A percentile compares a stretch with the other conserved stretches of the same genome.
Evolutionary conservation across 2,888 invertebrate species (phyloP).

Genomic region (Mesorhabditis sp.): DNA sequence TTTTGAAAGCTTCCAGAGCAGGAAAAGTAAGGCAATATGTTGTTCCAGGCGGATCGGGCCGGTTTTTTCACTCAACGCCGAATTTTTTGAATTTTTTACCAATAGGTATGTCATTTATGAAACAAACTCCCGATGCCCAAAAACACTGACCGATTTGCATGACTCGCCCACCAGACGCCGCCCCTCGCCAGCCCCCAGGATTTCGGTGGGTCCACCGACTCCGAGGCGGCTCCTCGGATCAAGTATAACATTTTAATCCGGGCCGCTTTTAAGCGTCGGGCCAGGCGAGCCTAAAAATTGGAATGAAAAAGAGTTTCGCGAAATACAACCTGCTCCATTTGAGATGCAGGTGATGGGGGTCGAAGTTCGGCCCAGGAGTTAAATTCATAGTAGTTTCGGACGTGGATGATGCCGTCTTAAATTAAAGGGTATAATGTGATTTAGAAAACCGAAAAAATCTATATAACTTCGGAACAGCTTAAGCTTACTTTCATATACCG

Average conservation of each 20-base stretch:
- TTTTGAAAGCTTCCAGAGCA: no score
- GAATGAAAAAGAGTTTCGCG: background rate
- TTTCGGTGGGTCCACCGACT: background rate
- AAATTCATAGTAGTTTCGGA: conserved; percentile 5
- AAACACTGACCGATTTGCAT: background rate
- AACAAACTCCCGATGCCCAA: no score
- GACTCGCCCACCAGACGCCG: conserved; percentile 1
- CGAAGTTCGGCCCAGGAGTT: background rate
- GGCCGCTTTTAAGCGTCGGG: background rate
- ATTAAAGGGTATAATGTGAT: background rate
- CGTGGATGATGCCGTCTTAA: background rate
- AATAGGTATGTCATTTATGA: no score
- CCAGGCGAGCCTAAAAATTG: background rate
- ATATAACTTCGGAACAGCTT: no score
- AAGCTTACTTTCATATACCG: no score
- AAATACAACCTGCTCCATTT: background rate
- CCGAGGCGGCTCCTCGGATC: background rate
- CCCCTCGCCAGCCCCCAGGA: background rate
- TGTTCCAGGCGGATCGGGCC: no score
- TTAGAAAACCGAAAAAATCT: no score
- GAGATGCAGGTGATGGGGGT: background rate
- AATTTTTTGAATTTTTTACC: no score
- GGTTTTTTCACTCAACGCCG: no score
- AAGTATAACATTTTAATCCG: background rate
- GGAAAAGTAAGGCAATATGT: no score